A percentile compares a stretch with the other conserved stretches of the same genome.
Conservation (phyloP, 2,888 invertebrate species). For the Nebria brevicollis region DNA sequence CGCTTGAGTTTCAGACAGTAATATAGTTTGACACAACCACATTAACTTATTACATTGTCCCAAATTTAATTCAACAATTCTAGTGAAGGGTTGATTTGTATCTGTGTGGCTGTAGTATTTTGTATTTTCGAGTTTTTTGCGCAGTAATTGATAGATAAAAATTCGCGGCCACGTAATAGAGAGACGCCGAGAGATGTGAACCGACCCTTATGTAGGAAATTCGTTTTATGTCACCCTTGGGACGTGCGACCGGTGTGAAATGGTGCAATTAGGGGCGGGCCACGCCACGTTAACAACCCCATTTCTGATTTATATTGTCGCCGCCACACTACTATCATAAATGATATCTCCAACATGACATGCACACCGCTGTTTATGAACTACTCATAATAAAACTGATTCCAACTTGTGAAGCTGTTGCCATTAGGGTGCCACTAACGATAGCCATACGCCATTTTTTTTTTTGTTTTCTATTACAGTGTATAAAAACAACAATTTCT, state of each 20-base stretch:
- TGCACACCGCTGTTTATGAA: neutral
- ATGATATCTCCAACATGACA: neutral
- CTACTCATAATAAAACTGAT: neutral
- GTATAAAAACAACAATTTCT: neutral
- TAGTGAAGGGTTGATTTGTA: neutral
- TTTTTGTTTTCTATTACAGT: conserved; percentile 8
- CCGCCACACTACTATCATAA: neutral
- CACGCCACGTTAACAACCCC: neutral
- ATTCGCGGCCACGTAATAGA: too few species aligned
- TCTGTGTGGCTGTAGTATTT: neutral
- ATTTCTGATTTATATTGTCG: neutral
- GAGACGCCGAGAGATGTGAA: too few species aligned
- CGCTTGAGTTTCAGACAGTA: conserved; percentile 14
- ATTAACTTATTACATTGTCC: conserved; percentile 38
- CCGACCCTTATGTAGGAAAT: neutral
- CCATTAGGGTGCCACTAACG: conserved; percentile 1
- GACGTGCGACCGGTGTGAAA: conserved; percentile 10
- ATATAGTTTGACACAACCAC: conserved; percentile 33
- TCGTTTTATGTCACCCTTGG: conserved; percentile 8
- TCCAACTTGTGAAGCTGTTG: neutral
- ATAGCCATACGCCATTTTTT: conserved; percentile 1
- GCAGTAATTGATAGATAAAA: too few species aligned
- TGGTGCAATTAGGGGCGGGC: conserved; percentile 14
- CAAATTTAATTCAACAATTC: conserved; percentile 28
- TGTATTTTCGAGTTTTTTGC: too few species aligned